These are phyloP conservation scores for Hiodon tergisus DNA, from an alignment of 2,113 vertebrate species.

Conservation along the genomic window DNA sequence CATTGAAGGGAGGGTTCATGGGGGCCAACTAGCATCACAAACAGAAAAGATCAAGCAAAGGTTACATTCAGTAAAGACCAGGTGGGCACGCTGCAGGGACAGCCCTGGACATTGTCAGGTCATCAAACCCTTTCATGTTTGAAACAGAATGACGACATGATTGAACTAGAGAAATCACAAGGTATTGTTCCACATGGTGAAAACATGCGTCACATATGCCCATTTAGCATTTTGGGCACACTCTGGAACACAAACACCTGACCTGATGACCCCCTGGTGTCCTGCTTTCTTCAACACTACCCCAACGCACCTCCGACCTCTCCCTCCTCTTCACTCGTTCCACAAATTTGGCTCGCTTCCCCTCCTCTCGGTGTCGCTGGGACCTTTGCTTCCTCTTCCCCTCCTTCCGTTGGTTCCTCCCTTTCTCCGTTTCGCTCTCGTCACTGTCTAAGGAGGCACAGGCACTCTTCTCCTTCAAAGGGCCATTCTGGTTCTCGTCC, in stretches of 20 bases:
- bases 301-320: conserved; percentile 32
- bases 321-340: conserved; percentile 58
- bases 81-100: no score
- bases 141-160: no score
- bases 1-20: conserved; percentile 56
- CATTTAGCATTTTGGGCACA: no score
- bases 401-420: conserved; percentile 27
- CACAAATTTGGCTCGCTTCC: conserved; percentile 43
- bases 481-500: conserved; percentile 39
- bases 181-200: no score
- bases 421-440: conserved; percentile 36
- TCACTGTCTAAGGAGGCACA: conserved; percentile 52
- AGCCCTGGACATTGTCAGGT: no score
- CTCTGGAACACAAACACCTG: background rate
- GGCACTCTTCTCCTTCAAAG: conserved; percentile 37
- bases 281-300: conserved; percentile 20
- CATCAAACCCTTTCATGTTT: no score
- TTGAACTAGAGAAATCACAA: no score
- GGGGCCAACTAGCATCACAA: conserved; percentile 35
- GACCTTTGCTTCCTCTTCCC: conserved; percentile 53
- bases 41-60: background rate
- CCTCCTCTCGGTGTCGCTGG: conserved; percentile 43
- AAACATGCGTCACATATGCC: no score
- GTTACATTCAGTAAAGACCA: no score
- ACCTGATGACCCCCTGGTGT: background rate